Evolutionary conservation across 1,140 invertebrate genomes (phyloP), one percentile per base, ranked within the genome.

Genomic region (Sinonovacula constricta): DNA sequence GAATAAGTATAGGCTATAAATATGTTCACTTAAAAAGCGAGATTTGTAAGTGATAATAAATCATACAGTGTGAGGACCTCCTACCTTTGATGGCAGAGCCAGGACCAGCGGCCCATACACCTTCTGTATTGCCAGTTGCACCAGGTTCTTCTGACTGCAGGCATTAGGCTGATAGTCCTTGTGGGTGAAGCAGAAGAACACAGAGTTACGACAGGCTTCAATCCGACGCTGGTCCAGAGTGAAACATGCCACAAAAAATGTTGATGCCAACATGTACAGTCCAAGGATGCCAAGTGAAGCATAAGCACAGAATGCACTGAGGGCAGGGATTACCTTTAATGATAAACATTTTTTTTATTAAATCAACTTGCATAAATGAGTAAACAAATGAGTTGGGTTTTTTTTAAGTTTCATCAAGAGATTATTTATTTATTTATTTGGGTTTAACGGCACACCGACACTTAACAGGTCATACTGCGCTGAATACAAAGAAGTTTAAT

Each of bases 191-290:
- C 95, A 96, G 26, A 93, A 93, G 0, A 95, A 45, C 51, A 94
- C 85, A 14, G 94, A 94, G 89, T 96, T 95, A 84, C 94, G 88
- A 67, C 92, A 93, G 0, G 85, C 84, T 80, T 93, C 92, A 24
- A 95, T 91, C 86, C 95, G 92, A 87, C 87, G 91, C 57, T 94
- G 91, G 85, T 96, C 95, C 63, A 96, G 87, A 0, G 94, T 93
- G 82, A 96, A 94, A 68, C 94, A 93, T 1, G 94, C 95, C n/a
- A 95, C 93, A 90, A 95, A 96, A 90, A 96, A 94, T 7, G 95
- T 95, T 5, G 95, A 92, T 85, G 94, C 94, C 81, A 94, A 93
- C 39, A 95, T 88, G 89, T 94, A 96, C 12, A 95, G 95, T 72
- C 94, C 93, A 31, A 89, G 59, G 7, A 89, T 88, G 18, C 88